Conservation (phyloP, 2,888 invertebrate species). For the Zygothrica quintamaculata region DNA sequence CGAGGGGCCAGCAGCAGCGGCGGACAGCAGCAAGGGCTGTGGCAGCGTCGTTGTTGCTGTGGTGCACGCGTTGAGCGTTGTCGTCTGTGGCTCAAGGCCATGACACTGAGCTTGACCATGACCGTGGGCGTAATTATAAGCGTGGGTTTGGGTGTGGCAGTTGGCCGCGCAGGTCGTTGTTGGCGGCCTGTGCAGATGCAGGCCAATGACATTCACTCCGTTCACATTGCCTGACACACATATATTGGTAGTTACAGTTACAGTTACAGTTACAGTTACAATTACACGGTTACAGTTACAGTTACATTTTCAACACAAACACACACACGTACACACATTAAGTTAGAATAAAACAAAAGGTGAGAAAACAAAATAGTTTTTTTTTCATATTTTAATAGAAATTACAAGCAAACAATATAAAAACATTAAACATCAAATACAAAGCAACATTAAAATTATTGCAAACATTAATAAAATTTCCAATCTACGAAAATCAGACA, state of each 20-base stretch:
- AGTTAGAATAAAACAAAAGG: not conserved
- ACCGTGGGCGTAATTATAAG: constrained; percentile 49
- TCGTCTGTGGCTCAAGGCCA: constrained; percentile 34
- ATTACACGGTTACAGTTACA: constrained; percentile 31
- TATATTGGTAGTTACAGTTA: constrained; percentile 32
- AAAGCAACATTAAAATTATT: constrained; percentile 40
- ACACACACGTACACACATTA: constrained; percentile 30
- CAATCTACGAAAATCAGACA: constrained; percentile 24
- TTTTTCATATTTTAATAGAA: not conserved
- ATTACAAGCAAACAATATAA: constrained; percentile 34
- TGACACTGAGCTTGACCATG: constrained; percentile 44
- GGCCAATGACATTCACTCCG: constrained; percentile 89
- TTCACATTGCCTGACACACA: constrained; percentile 87
- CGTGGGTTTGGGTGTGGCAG: constrained; percentile 56
- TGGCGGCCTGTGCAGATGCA: constrained; percentile 85
- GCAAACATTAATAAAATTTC: constrained; percentile 21
- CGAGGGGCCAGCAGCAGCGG: constrained; percentile 54
- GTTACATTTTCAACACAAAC: constrained; percentile 32
- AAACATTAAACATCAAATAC: too few species aligned
- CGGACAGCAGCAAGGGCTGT: constrained; percentile 29
- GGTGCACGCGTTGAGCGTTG: constrained; percentile 7
- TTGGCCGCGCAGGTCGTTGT: constrained; percentile 70
- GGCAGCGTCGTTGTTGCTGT: constrained; percentile 4
- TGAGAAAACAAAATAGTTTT: too few species aligned
- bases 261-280: constrained; percentile 34